Evolutionary conservation across 2,888 invertebrate species (phyloP).

Genomic region (Agrenia bidenticulata): DNA sequence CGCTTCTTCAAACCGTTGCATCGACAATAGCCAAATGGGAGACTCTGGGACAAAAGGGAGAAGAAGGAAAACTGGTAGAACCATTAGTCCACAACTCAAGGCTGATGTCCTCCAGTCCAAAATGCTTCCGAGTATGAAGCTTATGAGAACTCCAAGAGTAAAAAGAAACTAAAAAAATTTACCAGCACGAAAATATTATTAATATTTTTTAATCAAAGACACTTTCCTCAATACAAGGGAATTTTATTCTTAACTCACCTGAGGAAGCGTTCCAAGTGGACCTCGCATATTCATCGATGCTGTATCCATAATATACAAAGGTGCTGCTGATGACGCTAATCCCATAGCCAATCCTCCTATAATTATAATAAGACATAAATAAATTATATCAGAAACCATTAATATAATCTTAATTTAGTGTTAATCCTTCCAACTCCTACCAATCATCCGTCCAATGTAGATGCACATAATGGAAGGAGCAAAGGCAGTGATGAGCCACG

Average conservation of each 20-base stretch:
- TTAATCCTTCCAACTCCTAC: constrained; percentile 17
- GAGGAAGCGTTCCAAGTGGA: constrained; percentile 46
- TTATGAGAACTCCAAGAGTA: constrained; percentile 43
- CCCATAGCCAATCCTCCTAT: constrained; percentile 48
- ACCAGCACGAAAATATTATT: no score
- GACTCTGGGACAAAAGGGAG: constrained; percentile 46
- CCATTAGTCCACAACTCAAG: constrained; percentile 30
- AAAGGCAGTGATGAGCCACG: constrained; percentile 43
- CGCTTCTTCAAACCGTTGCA: constrained; percentile 33
- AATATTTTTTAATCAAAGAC: background rate
- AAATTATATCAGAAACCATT: no score
- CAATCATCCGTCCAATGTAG: constrained; percentile 39
- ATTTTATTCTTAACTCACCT: constrained; percentile 23
- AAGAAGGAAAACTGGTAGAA: constrained; percentile 37
- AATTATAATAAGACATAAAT: no score
- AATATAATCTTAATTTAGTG: no score
- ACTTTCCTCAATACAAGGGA: constrained; percentile 1
- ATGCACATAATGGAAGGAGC: constrained; percentile 33
- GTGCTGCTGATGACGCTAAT: constrained; percentile 34
- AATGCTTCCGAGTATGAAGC: constrained; percentile 43
- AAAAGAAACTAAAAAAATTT: constrained; percentile 39
- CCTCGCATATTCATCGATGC: constrained; percentile 40
- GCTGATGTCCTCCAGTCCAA: constrained; percentile 46
- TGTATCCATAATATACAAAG: constrained; percentile 48
- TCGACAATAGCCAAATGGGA: constrained; percentile 42